A percentile compares a stretch with the other conserved stretches of the same genome.
Evolutionary conservation across 2,888 invertebrate genomes (phyloP).

Genomic region (Diarsia rubi): DNA sequence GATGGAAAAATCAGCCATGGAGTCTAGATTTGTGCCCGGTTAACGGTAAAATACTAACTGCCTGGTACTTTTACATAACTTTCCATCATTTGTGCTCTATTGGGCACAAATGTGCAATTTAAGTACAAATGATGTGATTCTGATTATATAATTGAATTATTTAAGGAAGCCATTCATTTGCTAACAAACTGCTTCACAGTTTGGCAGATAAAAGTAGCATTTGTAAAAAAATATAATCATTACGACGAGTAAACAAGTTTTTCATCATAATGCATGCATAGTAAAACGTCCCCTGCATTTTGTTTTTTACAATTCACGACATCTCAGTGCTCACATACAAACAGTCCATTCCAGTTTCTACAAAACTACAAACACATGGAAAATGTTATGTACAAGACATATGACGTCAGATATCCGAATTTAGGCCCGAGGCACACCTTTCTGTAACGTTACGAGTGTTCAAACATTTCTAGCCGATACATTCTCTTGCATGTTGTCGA

Average conservation of each 20-base stretch:
- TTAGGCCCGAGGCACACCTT: slow-evolving; percentile 31
- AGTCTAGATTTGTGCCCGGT: not conserved
- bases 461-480: slow-evolving; percentile 2
- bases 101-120: not conserved
- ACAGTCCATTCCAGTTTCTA: slow-evolving; percentile 28
- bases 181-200: not conserved
- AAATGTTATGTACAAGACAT: slow-evolving; percentile 30
- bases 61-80: not conserved
- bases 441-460: slow-evolving; percentile 32
- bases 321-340: not conserved
- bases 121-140: not conserved
- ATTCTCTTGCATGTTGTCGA: slow-evolving; percentile 19
- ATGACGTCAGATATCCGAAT: slow-evolving; percentile 50
- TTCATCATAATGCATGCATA: not conserved
- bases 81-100: not conserved
- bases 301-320: slow-evolving; percentile 1
- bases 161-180: not conserved
- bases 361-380: slow-evolving; percentile 45
- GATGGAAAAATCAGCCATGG: not conserved
- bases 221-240: not conserved
- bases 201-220: not conserved
- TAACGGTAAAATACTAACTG: not conserved
- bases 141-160: not conserved
- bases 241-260: not conserved
- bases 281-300: not conserved